These are phyloP conservation scores for Aplochiton taeniatus DNA, from an alignment of 2,797 vertebrate genomes.

Conservation along the genomic window DNA sequence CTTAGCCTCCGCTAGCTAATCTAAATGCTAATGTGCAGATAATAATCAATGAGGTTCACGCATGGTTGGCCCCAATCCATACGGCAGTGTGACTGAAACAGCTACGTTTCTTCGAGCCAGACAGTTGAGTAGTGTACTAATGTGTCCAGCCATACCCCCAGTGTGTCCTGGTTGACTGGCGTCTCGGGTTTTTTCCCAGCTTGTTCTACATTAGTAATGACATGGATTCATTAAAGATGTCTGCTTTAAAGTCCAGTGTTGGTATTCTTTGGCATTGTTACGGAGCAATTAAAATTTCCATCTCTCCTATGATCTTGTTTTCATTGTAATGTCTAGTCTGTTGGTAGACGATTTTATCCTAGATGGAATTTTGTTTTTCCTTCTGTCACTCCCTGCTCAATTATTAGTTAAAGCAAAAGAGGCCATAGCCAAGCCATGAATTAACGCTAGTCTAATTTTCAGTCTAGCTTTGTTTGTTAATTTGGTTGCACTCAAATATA, in stretches of 20 bases:
- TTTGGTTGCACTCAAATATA: too few species aligned
- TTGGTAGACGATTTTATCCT: too few species aligned
- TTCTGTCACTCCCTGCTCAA: too few species aligned
- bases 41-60: conserved; percentile 77
- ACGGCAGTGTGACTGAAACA: conserved; percentile 65
- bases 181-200: conserved; percentile 43
- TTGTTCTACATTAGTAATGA: conserved; percentile 50
- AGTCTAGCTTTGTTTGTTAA: too few species aligned
- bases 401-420: too few species aligned
- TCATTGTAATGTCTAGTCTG: too few species aligned
- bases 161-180: conserved; percentile 58
- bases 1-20: conserved; percentile 72
- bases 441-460: too few species aligned
- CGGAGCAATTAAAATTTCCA: too few species aligned
- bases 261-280: too few species aligned
- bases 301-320: too few species aligned
- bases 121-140: conserved; percentile 58
- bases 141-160: conserved; percentile 56
- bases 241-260: conserved; percentile 20
- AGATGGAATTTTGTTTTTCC: too few species aligned
- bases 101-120: conserved; percentile 64
- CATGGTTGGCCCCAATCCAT: conserved; percentile 77
- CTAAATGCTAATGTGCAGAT: conserved; percentile 84
- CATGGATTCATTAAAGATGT: conserved; percentile 37
- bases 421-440: too few species aligned